A percentile compares a stretch with the other conserved stretches of the same genome.
These are phyloP conservation scores for Drosophila sechellia DNA, from an alignment of 1,140 invertebrate species.

Conservation along the genomic window DNA sequence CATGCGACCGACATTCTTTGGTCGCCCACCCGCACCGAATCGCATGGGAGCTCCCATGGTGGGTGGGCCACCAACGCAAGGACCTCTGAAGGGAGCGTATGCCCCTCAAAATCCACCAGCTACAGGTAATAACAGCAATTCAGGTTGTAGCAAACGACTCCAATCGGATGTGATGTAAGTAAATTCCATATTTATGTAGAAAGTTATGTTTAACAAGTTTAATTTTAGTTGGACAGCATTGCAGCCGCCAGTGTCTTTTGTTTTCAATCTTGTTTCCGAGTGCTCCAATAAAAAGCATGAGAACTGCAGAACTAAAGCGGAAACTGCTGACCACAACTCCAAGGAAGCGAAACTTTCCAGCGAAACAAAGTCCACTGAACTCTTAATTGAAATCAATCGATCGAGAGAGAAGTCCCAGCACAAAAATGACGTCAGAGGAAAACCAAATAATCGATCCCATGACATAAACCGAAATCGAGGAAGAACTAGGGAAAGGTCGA, in stretches of 20 bases:
- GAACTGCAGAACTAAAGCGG: constrained; percentile 29
- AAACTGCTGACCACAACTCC: constrained; percentile 1
- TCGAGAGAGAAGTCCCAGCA: background rate
- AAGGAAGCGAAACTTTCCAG: constrained; percentile 8
- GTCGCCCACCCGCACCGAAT: constrained; percentile 18
- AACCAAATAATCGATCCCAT: background rate
- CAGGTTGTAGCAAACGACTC: constrained; percentile 20
- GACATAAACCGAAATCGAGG: background rate
- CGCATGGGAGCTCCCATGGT: constrained; percentile 25
- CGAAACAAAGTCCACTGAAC: constrained; percentile 13
- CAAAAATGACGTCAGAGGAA: background rate
- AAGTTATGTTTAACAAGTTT: background rate
- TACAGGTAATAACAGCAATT: background rate
- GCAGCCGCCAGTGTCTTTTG: constrained; percentile 46
- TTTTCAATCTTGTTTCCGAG: constrained; percentile 48
- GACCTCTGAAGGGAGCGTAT: constrained; percentile 14
- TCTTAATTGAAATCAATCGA: constrained; percentile 11
- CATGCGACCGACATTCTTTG: constrained; percentile 57
- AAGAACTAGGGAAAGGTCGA: constrained; percentile 5
- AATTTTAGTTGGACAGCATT: constrained; percentile 52
- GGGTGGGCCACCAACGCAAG: background rate
- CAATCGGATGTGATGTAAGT: constrained; percentile 59
- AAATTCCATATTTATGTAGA: background rate
- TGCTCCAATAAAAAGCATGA: constrained; percentile 54
- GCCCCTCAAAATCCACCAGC: constrained; percentile 35